Percentiles rank a stretch among this genome's conserved stretches.
These are phyloP conservation scores for Tylochromis polylepis DNA, from an alignment of 2,113 vertebrate genomes.

Conservation along the genomic window DNA sequence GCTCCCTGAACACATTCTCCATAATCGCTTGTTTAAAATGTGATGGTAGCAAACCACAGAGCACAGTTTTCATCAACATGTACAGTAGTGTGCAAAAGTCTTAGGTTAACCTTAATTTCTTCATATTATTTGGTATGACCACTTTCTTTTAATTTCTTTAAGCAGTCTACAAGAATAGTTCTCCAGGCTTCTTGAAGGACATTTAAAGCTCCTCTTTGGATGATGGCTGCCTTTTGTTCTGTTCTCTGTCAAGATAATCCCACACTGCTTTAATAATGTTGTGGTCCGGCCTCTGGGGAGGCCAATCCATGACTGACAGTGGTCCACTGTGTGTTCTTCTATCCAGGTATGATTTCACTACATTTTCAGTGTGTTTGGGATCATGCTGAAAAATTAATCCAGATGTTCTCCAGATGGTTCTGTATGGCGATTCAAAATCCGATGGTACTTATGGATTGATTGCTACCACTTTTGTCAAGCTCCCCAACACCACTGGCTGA, in stretches of 20 bases:
- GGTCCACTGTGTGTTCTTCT: not conserved
- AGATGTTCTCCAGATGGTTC: not conserved
- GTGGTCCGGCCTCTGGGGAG: not conserved
- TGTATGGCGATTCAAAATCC: not conserved
- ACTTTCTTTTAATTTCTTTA: not conserved
- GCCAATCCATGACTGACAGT: not conserved
- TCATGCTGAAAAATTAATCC: too few relatives aligned
- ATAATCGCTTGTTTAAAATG: not conserved
- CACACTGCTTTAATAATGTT: not conserved
- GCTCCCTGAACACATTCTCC: not conserved
- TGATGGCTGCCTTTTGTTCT: not conserved
- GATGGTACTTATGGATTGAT: not conserved
- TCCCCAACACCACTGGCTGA: not conserved
- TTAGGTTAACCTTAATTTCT: not conserved
- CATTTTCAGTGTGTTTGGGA: not conserved
- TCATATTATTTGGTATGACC: not conserved
- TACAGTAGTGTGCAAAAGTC: not conserved
- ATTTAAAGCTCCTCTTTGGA: not conserved
- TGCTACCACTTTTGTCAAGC: not conserved
- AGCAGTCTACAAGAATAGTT: too few relatives aligned
- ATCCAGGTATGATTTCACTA: not conserved
- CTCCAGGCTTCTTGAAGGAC: not conserved
- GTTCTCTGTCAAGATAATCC: not conserved
- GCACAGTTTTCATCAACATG: not conserved
- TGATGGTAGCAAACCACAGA: not conserved